Evolutionary conservation across 2,797 vertebrate species (phyloP), one percentile per base, ranked within the genome.

Genomic region (Apodemus agrarius): DNA sequence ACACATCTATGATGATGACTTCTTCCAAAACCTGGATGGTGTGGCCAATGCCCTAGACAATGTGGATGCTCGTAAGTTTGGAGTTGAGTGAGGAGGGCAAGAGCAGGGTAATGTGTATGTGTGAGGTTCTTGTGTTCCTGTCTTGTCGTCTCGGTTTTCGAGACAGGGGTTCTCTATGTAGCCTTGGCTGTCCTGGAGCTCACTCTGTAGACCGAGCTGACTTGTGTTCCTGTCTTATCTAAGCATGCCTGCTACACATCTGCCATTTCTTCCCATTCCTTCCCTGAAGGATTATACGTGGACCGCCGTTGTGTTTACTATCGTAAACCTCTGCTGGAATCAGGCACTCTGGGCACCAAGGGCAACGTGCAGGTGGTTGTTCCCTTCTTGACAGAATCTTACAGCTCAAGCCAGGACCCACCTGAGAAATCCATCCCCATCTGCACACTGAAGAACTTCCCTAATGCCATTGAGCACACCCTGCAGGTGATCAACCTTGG

Each of bases 341-440:
- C 99, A 0, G 99, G 99, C 49, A 99, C 99, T 0, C 93, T 99
- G 96, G 99, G 99, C 29, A 99, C 99, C 63, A 99, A 99, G 98
- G 99, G 99, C 87, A 99, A 99, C 1, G 99, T 99, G 90, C 99
- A 99, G 98, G 99, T 99, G 82, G 99, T 99, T 93, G 99, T 99
- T 96, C 99, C 99, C 6, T 99, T 99, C 98, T 98, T 99, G 90
- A 99, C 99, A 49, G 99, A 99, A 98, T 99, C 99, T 0, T 99
- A 99, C 98, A 99, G 99, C 98, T 99, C 99, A 93, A 99, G 99
- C 98, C 99, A 99, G 98, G 99, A 99, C 98, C 99, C 99, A 6
- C 99, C 99, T 0, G 99, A 99, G 97, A 99, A 99, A 98, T 99
- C 99, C 91, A 99, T 99, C 95, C 99, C 99, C 93, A 99, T 99